Conservation (phyloP, 2,888 invertebrate species). For the Gastrophysa polygoni region DNA sequence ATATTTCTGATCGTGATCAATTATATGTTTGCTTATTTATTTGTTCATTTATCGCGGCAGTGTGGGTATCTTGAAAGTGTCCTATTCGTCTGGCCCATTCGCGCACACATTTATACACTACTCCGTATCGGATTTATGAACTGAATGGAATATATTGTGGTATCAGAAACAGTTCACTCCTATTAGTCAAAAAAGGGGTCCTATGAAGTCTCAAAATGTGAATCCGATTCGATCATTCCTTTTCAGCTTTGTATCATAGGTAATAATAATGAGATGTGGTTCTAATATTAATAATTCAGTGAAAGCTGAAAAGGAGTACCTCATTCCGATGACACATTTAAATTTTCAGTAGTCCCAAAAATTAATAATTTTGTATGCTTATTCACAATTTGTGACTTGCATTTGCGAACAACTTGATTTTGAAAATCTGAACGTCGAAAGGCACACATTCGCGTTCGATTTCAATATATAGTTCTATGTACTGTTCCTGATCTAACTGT, state of each 20-base stretch:
- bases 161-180: slow-evolving; percentile 21
- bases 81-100: slow-evolving; percentile 50
- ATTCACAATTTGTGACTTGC: slow-evolving; percentile 19
- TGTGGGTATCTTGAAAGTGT: slow-evolving; percentile 33
- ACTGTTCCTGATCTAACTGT: slow-evolving; percentile 25
- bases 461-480: slow-evolving; percentile 9
- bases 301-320: slow-evolving; percentile 16
- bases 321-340: slow-evolving; percentile 18
- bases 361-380: background rate
- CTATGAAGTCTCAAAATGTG: slow-evolving; percentile 19
- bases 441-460: slow-evolving; percentile 38
- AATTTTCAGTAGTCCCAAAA: background rate
- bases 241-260: too few species aligned
- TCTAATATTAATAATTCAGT: background rate
- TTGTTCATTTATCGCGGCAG: too few species aligned
- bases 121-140: slow-evolving; percentile 58
- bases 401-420: slow-evolving; percentile 15
- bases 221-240: too few species aligned
- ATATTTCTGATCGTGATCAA: too few species aligned
- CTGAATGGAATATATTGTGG: slow-evolving; percentile 33
- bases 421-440: slow-evolving; percentile 28
- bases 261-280: background rate
- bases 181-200: slow-evolving; percentile 16
- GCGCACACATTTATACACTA: slow-evolving; percentile 58
- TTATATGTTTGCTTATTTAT: too few species aligned